A percentile compares a stretch with the other conserved stretches of the same genome.
Conservation (phyloP, 2,113 vertebrate genomes). For the Sinosuthora webbiana region DNA sequence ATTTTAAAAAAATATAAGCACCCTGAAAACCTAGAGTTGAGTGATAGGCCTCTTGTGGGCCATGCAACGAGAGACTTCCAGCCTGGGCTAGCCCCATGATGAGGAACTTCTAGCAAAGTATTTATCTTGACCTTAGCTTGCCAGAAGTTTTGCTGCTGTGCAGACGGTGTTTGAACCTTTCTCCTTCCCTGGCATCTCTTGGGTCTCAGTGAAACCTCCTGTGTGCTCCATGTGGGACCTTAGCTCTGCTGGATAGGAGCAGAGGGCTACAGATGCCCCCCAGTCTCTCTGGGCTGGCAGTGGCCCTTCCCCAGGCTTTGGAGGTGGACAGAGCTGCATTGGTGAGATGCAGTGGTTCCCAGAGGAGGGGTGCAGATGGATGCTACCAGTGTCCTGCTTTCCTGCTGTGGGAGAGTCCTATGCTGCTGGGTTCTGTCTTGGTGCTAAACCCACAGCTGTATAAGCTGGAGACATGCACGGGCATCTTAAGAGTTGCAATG, state of each 20-base stretch:
- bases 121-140: background rate
- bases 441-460: background rate
- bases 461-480: accelerated
- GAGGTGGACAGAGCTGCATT: background rate
- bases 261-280: background rate
- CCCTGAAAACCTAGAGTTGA: background rate
- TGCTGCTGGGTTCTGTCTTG: background rate
- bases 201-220: background rate
- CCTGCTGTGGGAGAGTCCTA: background rate
- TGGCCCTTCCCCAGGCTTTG: background rate
- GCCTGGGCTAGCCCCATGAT: background rate
- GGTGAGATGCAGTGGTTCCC: background rate
- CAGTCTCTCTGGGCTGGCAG: background rate
- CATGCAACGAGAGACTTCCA: accelerated
- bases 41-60: background rate
- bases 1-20: background rate
- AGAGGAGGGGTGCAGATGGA: background rate
- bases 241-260: background rate
- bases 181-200: background rate
- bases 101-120: background rate
- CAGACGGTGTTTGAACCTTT: background rate
- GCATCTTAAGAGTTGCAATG: background rate
- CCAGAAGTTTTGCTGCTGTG: background rate
- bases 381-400: background rate
- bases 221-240: background rate